A percentile compares a stretch with the other conserved stretches of the same genome.
Conservation (phyloP, 2,113 vertebrate genomes). For the Pedionomus torquatus region DNA sequence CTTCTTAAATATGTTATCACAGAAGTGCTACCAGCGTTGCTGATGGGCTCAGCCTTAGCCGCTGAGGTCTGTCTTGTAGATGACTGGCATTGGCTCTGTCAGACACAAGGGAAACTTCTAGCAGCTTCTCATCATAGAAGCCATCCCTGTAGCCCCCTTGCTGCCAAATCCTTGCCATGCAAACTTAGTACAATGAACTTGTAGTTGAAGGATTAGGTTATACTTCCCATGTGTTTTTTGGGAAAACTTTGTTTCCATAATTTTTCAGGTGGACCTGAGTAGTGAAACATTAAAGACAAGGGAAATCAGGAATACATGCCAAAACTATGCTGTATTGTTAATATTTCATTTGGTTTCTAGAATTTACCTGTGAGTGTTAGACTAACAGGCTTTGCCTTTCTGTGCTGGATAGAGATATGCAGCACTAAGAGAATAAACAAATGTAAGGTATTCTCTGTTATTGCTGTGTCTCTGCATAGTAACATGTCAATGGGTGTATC, state of each 20-base stretch:
- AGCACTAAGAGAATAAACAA: background rate
- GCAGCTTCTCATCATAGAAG: background rate
- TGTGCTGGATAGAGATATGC: background rate
- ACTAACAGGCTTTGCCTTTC: background rate
- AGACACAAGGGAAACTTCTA: background rate
- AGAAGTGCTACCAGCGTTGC: rapidly evolving
- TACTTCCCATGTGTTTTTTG: background rate
- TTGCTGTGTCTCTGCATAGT: background rate
- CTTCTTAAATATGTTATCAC: background rate
- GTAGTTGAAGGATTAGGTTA: background rate
- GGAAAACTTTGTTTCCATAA: background rate
- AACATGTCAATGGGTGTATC: background rate
- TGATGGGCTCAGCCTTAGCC: background rate
- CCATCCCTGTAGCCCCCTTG: background rate
- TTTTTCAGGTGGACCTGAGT: background rate
- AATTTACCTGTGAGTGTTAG: background rate
- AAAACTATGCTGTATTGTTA: background rate
- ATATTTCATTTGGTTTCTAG: background rate
- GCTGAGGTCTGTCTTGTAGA: rapidly evolving
- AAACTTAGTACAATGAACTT: background rate
- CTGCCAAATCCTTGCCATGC: background rate
- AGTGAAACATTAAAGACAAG: background rate
- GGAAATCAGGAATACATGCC: background rate
- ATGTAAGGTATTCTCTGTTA: background rate
- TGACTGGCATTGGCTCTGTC: background rate